Percentiles rank a stretch among this genome's conserved stretches.
phyloP scores from a whole-genome alignment of 2,888 invertebrate species.

The Leptinotarsa haldemani region DNA sequence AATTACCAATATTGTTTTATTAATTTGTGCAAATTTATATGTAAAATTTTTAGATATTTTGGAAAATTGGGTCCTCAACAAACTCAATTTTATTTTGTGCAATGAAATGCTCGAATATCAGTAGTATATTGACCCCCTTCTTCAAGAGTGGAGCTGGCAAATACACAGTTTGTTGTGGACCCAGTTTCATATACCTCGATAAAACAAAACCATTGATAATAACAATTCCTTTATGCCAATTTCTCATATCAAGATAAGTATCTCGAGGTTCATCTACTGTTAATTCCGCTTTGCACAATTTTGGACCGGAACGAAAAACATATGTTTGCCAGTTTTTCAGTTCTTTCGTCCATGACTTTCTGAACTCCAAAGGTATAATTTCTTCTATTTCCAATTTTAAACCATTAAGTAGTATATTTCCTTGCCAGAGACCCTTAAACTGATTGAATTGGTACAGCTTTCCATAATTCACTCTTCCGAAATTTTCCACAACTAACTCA shows the following conservation, averaged over 20 bases:
- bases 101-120: slow-evolving; percentile 62
- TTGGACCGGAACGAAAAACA: slow-evolving; percentile 65
- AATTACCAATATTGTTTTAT: too few species aligned
- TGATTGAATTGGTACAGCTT: slow-evolving; percentile 63
- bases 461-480: slow-evolving; percentile 79
- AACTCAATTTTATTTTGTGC: slow-evolving; percentile 52
- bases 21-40: too few species aligned
- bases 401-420: slow-evolving; percentile 60
- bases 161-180: slow-evolving; percentile 86
- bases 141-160: slow-evolving; percentile 80
- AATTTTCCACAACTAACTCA: slow-evolving; percentile 76
- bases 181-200: slow-evolving; percentile 81
- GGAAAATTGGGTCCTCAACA: slow-evolving; percentile 52
- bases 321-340: slow-evolving; percentile 57
- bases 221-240: slow-evolving; percentile 87
- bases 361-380: slow-evolving; percentile 67
- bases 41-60: background rate
- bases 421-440: slow-evolving; percentile 61
- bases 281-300: slow-evolving; percentile 68
- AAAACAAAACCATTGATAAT: slow-evolving; percentile 88
- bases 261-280: slow-evolving; percentile 70
- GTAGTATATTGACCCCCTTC: slow-evolving; percentile 64
- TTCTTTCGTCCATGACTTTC: slow-evolving; percentile 58
- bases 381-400: slow-evolving; percentile 61
- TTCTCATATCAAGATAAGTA: slow-evolving; percentile 80